phyloP scores from a whole-genome alignment of 2,888 invertebrate genomes.

The Deilephila elpenor region DNA sequence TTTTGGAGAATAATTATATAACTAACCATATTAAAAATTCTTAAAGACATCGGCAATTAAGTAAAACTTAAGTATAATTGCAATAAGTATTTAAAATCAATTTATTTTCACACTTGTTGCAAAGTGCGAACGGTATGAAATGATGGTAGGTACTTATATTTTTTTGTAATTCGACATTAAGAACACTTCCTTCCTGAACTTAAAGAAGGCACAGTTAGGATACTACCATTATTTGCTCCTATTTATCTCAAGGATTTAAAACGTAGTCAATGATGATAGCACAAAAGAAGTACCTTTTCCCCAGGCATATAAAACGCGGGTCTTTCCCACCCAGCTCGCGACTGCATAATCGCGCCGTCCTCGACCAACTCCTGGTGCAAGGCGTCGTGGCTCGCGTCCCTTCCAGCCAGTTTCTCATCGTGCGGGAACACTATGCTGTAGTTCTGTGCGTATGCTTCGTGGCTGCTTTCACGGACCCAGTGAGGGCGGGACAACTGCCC shows the following conservation, averaged over 20 bases:
- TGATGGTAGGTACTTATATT: too few relatives aligned
- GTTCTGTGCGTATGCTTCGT: conserved; percentile 95
- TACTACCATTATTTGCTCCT: too few relatives aligned
- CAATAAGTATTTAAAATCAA: too few relatives aligned
- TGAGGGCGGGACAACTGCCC: conserved; percentile 88
- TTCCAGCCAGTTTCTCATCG: conserved; percentile 92
- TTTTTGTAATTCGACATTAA: too few relatives aligned
- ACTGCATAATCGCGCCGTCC: conserved; percentile 94
- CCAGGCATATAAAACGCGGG: conserved; percentile 91
- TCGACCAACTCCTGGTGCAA: conserved; percentile 86
- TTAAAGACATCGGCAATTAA: neutral
- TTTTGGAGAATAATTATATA: neutral
- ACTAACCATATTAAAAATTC: neutral
- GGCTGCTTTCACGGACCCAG: conserved; percentile 93
- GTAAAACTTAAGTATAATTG: too few relatives aligned
- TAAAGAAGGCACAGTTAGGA: too few relatives aligned
- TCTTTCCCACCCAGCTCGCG: conserved; percentile 94
- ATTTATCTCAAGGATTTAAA: too few relatives aligned
- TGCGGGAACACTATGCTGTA: conserved; percentile 91
- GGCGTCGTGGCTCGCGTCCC: conserved; percentile 83
- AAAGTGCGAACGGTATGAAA: too few relatives aligned
- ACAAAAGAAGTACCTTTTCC: conserved; percentile 57
- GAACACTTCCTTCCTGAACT: too few relatives aligned
- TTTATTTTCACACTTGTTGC: too few relatives aligned
- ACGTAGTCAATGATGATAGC: too few relatives aligned